These are phyloP conservation scores for Tetragonisca angustula DNA, from an alignment of 2,888 invertebrate species.

Conservation along the genomic window DNA sequence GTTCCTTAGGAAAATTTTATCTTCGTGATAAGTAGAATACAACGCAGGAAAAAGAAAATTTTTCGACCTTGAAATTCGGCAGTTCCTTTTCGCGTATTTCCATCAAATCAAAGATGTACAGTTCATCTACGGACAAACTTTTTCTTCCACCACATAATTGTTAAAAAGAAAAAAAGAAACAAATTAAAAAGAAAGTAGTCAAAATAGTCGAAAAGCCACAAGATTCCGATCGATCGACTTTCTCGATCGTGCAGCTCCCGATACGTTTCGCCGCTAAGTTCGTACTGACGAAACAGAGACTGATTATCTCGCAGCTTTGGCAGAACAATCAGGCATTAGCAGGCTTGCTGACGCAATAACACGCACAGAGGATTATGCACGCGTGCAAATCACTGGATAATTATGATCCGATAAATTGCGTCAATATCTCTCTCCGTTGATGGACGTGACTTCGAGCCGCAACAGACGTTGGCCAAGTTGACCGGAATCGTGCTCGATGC, in stretches of 20 bases:
- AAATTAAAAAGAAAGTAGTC: too few relatives aligned
- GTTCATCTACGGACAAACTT: too few relatives aligned
- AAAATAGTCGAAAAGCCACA: background rate
- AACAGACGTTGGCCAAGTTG: background rate
- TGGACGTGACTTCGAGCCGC: constrained; percentile 3
- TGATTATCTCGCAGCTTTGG: constrained; percentile 28
- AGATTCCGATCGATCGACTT: background rate
- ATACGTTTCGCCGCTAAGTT: background rate
- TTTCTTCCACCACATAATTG: too few relatives aligned
- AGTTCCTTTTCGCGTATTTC: too few relatives aligned
- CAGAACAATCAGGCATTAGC: constrained; percentile 42
- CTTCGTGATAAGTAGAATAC: too few relatives aligned
- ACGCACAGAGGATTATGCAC: constrained; percentile 7
- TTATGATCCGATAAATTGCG: constrained; percentile 43
- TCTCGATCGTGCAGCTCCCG: background rate
- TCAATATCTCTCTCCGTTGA: constrained; percentile 23
- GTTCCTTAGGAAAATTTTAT: too few relatives aligned
- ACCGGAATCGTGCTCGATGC: background rate
- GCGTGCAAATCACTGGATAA: constrained; percentile 41
- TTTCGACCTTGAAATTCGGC: too few relatives aligned
- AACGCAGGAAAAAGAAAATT: too few relatives aligned
- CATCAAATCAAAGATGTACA: too few relatives aligned
- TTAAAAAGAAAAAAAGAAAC: too few relatives aligned
- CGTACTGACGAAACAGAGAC: background rate
- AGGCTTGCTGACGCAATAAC: constrained; percentile 22